These are phyloP conservation scores for Lysandra bellargus DNA, from an alignment of 2,888 invertebrate genomes.

Conservation along the genomic window DNA sequence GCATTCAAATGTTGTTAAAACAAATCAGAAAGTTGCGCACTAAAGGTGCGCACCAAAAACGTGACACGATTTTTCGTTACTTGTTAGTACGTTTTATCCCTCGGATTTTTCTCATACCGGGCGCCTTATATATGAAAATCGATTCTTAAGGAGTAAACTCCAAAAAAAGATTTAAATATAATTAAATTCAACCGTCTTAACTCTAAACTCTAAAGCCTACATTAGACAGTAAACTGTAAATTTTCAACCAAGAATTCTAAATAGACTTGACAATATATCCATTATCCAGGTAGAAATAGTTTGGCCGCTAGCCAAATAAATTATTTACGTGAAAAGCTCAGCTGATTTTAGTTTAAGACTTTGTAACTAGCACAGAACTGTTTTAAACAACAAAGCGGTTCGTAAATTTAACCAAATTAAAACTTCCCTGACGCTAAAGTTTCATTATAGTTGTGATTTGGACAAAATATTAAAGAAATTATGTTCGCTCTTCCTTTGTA, in stretches of 20 bases:
- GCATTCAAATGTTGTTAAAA: no score
- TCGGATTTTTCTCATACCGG: no score
- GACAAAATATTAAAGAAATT: neutral
- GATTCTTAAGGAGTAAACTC: no score
- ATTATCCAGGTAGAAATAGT: neutral
- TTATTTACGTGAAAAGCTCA: slow-evolving; percentile 19
- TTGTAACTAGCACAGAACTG: slow-evolving; percentile 1
- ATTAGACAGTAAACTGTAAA: neutral
- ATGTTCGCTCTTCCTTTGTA: neutral
- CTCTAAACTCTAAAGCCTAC: neutral
- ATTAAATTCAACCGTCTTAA: neutral
- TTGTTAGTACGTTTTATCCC: no score
- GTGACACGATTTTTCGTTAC: no score
- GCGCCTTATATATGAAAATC: no score
- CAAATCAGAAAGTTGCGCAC: no score
- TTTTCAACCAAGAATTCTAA: neutral
- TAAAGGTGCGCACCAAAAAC: no score
- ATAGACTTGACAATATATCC: slow-evolving; percentile 5
- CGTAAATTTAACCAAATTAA: slow-evolving; percentile 11
- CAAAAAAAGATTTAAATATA: neutral
- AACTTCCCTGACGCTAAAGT: slow-evolving; percentile 3
- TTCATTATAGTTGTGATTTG: slow-evolving; percentile 7
- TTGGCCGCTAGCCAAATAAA: slow-evolving; percentile 17
- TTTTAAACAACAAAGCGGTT: slow-evolving; percentile 19
- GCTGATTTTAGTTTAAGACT: slow-evolving; percentile 25